Evolutionary conservation across 1,140 invertebrate genomes (phyloP), one percentile per base, ranked within the genome.

Genomic region (Trachymyrmex cornetzi): DNA sequence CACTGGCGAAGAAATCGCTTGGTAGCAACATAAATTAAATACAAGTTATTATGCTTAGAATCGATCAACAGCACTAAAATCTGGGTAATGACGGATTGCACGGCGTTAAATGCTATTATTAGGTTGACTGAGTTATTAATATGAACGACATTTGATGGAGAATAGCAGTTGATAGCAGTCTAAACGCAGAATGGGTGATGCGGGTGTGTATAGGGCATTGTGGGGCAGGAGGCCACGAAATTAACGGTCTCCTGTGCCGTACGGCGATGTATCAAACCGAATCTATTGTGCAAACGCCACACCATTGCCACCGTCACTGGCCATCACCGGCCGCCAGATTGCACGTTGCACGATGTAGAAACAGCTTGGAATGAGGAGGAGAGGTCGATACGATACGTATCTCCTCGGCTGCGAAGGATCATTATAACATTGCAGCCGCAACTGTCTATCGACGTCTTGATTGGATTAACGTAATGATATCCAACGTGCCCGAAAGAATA

Each of bases 211-310:
- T 81, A 81, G 80, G 90, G 69, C 71, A 85, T 91, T 93, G 91
- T 92, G 88, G 81, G 61, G 61, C 79, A 88, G 53, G 86, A 92
- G 91, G 90, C 48, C 87, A 88, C 89, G 89, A 94, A 94, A 94
- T 94, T 93, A 94, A 94, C 92, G 92, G 91, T 91, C 89, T 91
- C 79, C 63, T 50, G 86, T 61, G 55, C 69, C 85, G 44, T 38
- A 84, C 72, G 89, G 86, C 88, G 89, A 88, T 93, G 92, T 92
- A 91, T 94, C 93, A 94, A 94, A 92, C 92, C 84, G 90, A 93
- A 91, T 94, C 88, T 88, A 94, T 93, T 94, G 92, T 93, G 87
- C 84, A 74, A 89, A 85, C 87, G 85, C 86, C 72, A 74, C 77
- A 86, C 86, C 64, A 89, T 89, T 82, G 79, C 79, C 69, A 75